Conservation (phyloP, 2,888 invertebrate species). For the Deroplatys truncata region DNA sequence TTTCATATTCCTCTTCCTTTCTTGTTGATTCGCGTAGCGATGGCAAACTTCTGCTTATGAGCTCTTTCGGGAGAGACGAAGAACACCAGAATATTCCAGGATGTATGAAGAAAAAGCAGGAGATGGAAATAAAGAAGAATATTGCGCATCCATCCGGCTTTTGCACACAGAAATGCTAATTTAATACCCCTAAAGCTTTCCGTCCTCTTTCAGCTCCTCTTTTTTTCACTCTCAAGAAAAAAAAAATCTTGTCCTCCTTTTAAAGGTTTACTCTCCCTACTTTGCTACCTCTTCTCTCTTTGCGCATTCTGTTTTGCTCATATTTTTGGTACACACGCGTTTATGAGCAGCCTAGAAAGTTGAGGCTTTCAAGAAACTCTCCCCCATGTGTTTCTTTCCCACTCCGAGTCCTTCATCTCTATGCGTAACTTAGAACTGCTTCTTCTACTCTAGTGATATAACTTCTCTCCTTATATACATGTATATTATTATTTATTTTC, state of each 20-base stretch:
- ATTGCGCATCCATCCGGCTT: slow-evolving; percentile 20
- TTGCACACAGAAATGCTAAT: slow-evolving; percentile 26
- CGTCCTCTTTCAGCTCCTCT: neutral
- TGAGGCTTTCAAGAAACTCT: neutral
- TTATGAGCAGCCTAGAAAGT: neutral
- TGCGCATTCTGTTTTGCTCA: neutral
- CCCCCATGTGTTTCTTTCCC: neutral
- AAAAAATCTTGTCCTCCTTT: slow-evolving; percentile 14
- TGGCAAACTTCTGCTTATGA: slow-evolving; percentile 21
- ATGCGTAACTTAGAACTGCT: neutral
- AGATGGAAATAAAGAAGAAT: slow-evolving; percentile 1
- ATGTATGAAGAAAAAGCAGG: neutral
- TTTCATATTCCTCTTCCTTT: neutral
- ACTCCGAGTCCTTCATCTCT: neutral
- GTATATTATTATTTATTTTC: slow-evolving; percentile 2
- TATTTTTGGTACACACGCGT: neutral
- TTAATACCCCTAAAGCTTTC: slow-evolving; percentile 20
- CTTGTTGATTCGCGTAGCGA: slow-evolving; percentile 14
- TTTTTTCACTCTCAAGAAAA: neutral
- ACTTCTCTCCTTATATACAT: neutral
- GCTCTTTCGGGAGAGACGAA: neutral
- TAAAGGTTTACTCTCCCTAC: neutral
- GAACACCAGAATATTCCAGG: neutral
- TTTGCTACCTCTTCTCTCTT: neutral
- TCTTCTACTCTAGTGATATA: neutral